Conservation (phyloP, 2,888 invertebrate species). For the Gymnosoma rotundatum region DNA sequence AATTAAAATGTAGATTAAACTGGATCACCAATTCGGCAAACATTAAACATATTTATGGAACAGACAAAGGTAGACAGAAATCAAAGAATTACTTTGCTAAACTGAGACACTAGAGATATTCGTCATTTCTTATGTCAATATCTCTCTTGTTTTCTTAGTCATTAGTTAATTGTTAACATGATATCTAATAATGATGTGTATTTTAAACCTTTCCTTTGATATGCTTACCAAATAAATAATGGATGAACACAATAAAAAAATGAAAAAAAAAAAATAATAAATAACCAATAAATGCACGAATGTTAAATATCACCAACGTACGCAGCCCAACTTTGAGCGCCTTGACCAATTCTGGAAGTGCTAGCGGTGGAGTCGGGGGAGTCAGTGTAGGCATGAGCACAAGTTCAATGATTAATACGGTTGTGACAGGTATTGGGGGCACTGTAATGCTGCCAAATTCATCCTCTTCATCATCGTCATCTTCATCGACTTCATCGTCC, state of each 20-base stretch:
- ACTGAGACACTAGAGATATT: conserved; percentile 2
- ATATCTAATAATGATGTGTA: conserved; percentile 61
- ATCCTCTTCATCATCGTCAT: conserved; percentile 80
- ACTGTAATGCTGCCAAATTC: conserved; percentile 81
- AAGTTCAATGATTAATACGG: conserved; percentile 76
- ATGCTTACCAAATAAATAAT: conserved; percentile 56
- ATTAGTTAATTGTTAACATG: conserved; percentile 43
- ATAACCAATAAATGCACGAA: background rate
- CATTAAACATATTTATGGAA: too few species aligned
- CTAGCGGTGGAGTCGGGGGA: conserved; percentile 58
- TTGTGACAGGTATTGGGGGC: conserved; percentile 79
- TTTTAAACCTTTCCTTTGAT: conserved; percentile 59
- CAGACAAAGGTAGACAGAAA: background rate
- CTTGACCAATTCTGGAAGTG: conserved; percentile 64
- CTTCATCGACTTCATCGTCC: conserved; percentile 79
- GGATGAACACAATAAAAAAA: conserved; percentile 25
- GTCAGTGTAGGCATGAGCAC: conserved; percentile 70
- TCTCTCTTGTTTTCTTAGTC: conserved; percentile 27
- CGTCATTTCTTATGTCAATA: background rate
- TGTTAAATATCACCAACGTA: conserved; percentile 18
- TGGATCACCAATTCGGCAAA: too few species aligned
- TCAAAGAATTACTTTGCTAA: background rate
- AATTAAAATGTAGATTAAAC: too few species aligned
- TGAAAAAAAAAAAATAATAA: conserved; percentile 5
- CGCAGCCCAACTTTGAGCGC: conserved; percentile 65